Conservation (phyloP, 2,888 invertebrate species). For the Yponomeuta malinellus region DNA sequence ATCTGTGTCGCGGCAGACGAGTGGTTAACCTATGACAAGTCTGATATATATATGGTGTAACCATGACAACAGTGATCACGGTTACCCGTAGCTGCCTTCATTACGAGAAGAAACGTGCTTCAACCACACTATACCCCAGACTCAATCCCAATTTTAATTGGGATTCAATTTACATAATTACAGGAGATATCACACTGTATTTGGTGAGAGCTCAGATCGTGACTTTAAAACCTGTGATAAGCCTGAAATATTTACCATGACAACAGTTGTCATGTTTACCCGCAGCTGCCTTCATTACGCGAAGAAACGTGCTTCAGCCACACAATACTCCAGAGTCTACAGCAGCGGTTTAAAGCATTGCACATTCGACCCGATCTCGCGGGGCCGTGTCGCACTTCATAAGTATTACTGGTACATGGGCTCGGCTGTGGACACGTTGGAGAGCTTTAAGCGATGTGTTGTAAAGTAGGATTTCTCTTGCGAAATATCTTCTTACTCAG, state of each 20-base stretch:
- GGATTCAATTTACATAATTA: no score
- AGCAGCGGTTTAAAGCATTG: neutral
- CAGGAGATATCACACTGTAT: no score
- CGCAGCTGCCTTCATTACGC: neutral
- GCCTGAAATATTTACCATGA: no score
- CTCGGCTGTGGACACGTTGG: neutral
- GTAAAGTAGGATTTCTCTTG: neutral
- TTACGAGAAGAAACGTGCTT: neutral
- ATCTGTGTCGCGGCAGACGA: no score
- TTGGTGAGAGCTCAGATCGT: no score
- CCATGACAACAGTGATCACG: no score
- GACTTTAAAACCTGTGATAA: no score
- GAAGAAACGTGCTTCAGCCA: neutral
- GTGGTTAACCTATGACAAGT: no score
- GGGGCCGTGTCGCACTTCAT: neutral
- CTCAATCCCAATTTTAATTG: no score
- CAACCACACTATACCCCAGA: neutral
- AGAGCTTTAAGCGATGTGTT: neutral
- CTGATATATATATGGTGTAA: no score
- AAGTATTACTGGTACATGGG: neutral
- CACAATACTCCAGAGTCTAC: neutral
- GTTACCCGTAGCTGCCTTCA: no score
- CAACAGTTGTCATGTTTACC: no score
- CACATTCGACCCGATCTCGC: neutral
- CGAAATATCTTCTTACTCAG: neutral